These are phyloP conservation scores for Napeogenes inachia DNA, from an alignment of 2,888 invertebrate species.

Conservation along the genomic window DNA sequence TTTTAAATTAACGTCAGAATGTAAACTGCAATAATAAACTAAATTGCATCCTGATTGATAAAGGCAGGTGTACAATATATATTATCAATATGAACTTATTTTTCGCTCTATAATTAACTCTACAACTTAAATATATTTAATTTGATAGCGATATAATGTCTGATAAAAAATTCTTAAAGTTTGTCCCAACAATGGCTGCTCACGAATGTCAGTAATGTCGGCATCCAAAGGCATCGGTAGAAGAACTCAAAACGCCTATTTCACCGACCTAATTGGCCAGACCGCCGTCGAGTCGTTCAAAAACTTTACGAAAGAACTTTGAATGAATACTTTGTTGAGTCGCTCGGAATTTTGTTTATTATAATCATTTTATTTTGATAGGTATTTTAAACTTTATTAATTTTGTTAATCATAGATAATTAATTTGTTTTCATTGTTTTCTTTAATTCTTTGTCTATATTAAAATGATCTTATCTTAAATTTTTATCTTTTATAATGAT, in stretches of 20 bases:
- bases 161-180: no score
- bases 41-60: background rate
- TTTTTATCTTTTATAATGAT: no score
- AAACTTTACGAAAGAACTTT: slow-evolving; percentile 18
- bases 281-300: slow-evolving; percentile 18
- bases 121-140: no score
- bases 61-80: background rate
- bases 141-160: no score
- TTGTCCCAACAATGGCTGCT: no score
- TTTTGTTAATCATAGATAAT: background rate
- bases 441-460: no score
- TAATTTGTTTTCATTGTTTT: no score
- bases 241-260: slow-evolving; percentile 28
- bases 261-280: slow-evolving; percentile 27
- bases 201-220: slow-evolving; percentile 17
- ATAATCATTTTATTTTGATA: no score
- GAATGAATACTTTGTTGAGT: slow-evolving; percentile 18
- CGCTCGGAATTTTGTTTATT: slow-evolving; percentile 9
- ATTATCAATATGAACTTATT: background rate
- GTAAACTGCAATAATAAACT: background rate
- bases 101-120: background rate
- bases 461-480: no score
- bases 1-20: background rate
- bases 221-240: slow-evolving; percentile 16
- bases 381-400: slow-evolving; percentile 1